These are phyloP conservation scores for Melospiza melodia DNA, from an alignment of 2,113 vertebrate genomes.

Conservation along the genomic window DNA sequence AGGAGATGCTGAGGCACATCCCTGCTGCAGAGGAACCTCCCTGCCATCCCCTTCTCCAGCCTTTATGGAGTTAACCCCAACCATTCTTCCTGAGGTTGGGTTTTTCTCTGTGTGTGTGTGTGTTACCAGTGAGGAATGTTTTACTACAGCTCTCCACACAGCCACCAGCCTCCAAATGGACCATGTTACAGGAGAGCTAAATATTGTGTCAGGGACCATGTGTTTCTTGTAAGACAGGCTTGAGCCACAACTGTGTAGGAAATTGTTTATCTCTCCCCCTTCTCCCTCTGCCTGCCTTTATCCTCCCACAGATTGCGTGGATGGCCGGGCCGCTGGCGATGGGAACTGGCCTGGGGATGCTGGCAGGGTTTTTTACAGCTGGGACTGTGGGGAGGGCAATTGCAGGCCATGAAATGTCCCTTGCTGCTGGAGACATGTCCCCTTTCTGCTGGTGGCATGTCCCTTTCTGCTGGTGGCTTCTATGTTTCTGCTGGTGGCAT, in stretches of 20 bases:
- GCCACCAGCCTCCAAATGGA: slow-evolving; percentile 78
- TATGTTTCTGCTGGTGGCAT: too few relatives aligned
- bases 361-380: accelerated
- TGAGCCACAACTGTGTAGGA: slow-evolving; percentile 53
- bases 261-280: slow-evolving; percentile 63
- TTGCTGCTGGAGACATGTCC: accelerated
- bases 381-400: neutral
- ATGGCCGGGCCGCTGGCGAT: neutral
- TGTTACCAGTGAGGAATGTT: slow-evolving; percentile 66
- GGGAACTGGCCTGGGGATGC: neutral
- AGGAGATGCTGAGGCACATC: neutral
- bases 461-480: too few relatives aligned
- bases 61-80: slow-evolving; percentile 54
- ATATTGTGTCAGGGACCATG: slow-evolving; percentile 75
- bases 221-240: slow-evolving; percentile 75
- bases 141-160: slow-evolving; percentile 73
- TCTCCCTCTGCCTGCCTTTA: neutral
- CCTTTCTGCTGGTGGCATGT: accelerated
- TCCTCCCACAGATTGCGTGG: slow-evolving; percentile 18
- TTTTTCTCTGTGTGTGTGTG: neutral
- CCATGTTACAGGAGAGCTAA: slow-evolving; percentile 71
- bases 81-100: neutral
- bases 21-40: neutral
- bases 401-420: neutral
- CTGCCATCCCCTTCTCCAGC: neutral